phyloP scores from a whole-genome alignment of 1,140 invertebrate genomes.

The Lepidotrigona ventralis region DNA sequence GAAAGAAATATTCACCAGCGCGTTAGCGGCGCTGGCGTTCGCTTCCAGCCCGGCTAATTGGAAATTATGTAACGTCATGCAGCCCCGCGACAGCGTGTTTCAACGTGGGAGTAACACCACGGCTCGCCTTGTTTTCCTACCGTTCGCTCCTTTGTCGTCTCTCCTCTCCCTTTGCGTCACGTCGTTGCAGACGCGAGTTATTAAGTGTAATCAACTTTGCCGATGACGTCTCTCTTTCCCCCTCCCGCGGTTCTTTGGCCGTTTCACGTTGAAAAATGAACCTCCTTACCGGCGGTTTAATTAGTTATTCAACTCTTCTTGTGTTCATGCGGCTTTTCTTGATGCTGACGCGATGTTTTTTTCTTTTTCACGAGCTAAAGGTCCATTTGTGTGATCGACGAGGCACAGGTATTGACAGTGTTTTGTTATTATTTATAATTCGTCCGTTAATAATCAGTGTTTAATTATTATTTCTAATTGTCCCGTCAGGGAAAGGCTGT shows the following conservation, averaged over 20 bases:
- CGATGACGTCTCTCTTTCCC: conserved; percentile 13
- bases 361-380: not conserved
- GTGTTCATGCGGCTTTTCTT: no score
- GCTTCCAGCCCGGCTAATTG: conserved; percentile 47
- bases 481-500: no score
- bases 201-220: conserved; percentile 52
- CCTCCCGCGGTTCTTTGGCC: not conserved
- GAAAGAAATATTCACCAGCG: not conserved
- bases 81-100: conserved; percentile 26
- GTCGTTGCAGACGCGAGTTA: conserved; percentile 9
- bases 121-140: not conserved
- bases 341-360: not conserved
- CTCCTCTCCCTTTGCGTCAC: not conserved
- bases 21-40: not conserved
- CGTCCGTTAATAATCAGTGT: no score
- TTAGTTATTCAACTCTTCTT: not conserved
- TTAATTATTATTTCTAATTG: no score
- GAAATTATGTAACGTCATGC: conserved; percentile 39
- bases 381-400: no score
- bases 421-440: no score
- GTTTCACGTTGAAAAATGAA: not conserved
- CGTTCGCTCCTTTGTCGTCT: conserved; percentile 18
- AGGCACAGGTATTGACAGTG: no score
- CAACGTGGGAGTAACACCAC: conserved; percentile 10
- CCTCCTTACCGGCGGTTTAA: not conserved